Evolutionary conservation across 2,888 invertebrate genomes (phyloP).

Genomic region (Machimus rusticus): DNA sequence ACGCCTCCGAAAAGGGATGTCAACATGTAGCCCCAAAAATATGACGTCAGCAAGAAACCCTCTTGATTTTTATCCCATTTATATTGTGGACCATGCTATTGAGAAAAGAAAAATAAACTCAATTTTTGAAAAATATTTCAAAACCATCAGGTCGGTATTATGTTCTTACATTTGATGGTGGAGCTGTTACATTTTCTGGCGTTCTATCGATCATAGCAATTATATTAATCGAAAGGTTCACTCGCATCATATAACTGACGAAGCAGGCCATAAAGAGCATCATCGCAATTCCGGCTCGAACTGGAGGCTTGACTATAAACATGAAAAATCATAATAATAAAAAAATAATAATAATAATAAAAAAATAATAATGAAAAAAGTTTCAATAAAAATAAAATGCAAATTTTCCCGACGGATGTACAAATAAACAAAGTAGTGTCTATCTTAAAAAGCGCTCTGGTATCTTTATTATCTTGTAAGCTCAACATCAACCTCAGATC

Average conservation of each 20-base stretch:
- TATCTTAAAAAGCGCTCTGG: not conserved
- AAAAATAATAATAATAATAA: not conserved
- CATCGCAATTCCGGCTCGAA: conserved; percentile 66
- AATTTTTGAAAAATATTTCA: not conserved
- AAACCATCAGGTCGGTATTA: not conserved
- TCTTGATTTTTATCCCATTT: conserved; percentile 71
- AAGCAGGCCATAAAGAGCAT: conserved; percentile 80
- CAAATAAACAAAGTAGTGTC: not conserved
- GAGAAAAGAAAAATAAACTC: conserved; percentile 6
- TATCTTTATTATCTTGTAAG: not conserved
- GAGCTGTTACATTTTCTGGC: not conserved
- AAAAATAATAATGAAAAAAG: not conserved
- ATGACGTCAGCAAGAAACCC: conserved; percentile 71
- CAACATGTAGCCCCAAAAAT: conserved; percentile 75
- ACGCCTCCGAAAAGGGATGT: conserved; percentile 73
- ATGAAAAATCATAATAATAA: not conserved
- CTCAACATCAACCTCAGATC: not conserved
- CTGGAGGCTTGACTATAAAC: conserved; percentile 64
- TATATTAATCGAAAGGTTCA: conserved; percentile 78
- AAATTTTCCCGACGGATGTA: not conserved
- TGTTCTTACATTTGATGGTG: conserved; percentile 58
- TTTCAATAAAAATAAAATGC: not conserved
- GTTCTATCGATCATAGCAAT: conserved; percentile 73
- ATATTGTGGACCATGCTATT: conserved; percentile 65
- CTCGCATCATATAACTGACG: conserved; percentile 76